Evolutionary conservation across 2,888 invertebrate genomes (phyloP).

Genomic region (Charanyca ferruginea): DNA sequence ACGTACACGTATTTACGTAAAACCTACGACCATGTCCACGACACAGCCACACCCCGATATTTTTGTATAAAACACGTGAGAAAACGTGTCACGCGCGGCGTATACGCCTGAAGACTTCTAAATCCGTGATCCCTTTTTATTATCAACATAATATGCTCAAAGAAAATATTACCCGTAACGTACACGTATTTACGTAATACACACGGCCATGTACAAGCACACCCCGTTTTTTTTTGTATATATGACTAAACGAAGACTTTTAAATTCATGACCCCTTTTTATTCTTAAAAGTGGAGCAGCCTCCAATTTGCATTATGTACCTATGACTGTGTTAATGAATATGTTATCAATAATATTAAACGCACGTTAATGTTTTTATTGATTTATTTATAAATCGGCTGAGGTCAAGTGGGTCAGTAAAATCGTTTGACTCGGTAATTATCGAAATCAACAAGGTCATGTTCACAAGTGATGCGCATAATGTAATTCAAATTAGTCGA

Average conservation of each 20-base stretch:
- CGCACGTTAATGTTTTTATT: constrained; percentile 25
- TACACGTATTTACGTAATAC: too few relatives aligned
- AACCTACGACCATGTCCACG: too few relatives aligned
- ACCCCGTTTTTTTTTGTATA: too few relatives aligned
- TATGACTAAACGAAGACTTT: too few relatives aligned
- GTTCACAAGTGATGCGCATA: constrained; percentile 27
- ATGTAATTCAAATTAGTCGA: constrained; percentile 16
- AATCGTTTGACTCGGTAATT: constrained; percentile 21
- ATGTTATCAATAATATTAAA: constrained; percentile 11
- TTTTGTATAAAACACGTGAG: background rate
- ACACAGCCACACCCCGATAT: too few relatives aligned
- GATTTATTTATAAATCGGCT: constrained; percentile 24
- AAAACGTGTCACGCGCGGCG: background rate
- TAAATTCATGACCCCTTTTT: too few relatives aligned
- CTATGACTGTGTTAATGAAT: constrained; percentile 1
- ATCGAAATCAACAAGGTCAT: constrained; percentile 44
- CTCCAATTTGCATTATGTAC: background rate
- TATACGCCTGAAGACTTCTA: background rate
- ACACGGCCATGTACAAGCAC: too few relatives aligned
- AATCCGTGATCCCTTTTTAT: background rate
- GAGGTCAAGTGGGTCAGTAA: constrained; percentile 23
- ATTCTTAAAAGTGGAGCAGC: background rate
- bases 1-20: too few relatives aligned
- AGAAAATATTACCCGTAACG: too few relatives aligned
- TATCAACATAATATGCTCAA: too few relatives aligned